phyloP scores from a whole-genome alignment of 2,888 invertebrate species.

The Cerceris rybyensis region DNA sequence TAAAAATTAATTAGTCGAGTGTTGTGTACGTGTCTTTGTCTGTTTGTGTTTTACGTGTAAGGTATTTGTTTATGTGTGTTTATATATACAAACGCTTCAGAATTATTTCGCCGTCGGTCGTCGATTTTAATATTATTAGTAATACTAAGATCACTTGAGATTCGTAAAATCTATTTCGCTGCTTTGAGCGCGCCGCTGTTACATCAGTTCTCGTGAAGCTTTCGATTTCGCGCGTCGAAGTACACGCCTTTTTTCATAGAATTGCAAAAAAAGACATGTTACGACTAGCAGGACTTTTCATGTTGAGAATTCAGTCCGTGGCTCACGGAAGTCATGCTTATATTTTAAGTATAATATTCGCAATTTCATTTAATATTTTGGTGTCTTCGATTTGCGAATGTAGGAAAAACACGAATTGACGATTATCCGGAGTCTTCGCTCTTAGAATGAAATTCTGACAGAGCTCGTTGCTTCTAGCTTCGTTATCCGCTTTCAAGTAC shows the following conservation, averaged over 20 bases:
- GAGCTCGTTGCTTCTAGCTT: too few species aligned
- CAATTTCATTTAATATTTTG: background rate
- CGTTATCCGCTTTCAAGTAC: constrained; percentile 15
- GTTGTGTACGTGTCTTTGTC: background rate
- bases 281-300: background rate
- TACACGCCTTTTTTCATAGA: too few species aligned
- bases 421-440: too few species aligned
- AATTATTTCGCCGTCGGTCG: constrained; percentile 13
- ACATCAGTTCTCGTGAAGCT: background rate
- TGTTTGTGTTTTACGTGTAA: background rate
- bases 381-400: too few species aligned
- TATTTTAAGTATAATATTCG: background rate
- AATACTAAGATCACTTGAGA: constrained; percentile 36
- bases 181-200: background rate
- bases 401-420: too few species aligned
- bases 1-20: background rate
- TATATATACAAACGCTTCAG: constrained; percentile 54
- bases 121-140: constrained; percentile 30
- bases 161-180: background rate
- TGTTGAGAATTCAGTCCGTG: background rate
- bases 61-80: background rate
- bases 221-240: background rate
- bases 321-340: background rate
- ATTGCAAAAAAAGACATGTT: too few species aligned
- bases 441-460: too few species aligned